phyloP scores from a whole-genome alignment of 2,888 invertebrate genomes.

The Fragum whitleyi region DNA sequence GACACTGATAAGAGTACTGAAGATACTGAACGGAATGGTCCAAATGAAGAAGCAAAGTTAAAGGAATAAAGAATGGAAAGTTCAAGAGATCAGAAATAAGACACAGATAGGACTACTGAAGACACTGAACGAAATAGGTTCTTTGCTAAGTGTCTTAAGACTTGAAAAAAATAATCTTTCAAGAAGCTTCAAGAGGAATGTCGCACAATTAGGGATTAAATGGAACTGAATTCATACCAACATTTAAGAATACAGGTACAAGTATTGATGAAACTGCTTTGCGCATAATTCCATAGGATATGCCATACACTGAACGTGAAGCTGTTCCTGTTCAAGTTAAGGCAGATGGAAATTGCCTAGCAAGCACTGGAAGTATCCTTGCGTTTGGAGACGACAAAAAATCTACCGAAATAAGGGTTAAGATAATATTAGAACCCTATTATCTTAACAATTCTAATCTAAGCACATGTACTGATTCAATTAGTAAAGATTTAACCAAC shows the following conservation, averaged over 20 bases:
- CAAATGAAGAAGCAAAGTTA: no score
- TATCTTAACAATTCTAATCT: constrained; percentile 29
- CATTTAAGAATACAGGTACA: not conserved
- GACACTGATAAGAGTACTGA: no score
- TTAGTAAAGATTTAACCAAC: not conserved
- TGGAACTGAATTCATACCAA: not conserved
- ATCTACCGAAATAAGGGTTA: constrained; percentile 41
- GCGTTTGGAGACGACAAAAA: constrained; percentile 31
- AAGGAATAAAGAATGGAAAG: no score
- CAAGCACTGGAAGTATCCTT: constrained; percentile 45
- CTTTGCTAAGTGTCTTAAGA: no score
- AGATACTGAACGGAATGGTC: no score
- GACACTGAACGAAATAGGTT: no score
- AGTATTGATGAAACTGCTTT: not conserved
- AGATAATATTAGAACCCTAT: constrained; percentile 42
- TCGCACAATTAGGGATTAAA: not conserved
- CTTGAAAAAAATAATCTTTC: no score
- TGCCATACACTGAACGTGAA: not conserved
- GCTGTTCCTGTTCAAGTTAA: constrained; percentile 25
- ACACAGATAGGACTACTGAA: no score
- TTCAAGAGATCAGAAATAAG: no score
- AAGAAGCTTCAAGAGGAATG: not conserved
- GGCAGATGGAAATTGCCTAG: constrained; percentile 57
- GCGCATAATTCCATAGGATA: not conserved
- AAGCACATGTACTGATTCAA: not conserved